phyloP scores from a whole-genome alignment of 2,113 vertebrate species.

The Clupea harengus region DNA sequence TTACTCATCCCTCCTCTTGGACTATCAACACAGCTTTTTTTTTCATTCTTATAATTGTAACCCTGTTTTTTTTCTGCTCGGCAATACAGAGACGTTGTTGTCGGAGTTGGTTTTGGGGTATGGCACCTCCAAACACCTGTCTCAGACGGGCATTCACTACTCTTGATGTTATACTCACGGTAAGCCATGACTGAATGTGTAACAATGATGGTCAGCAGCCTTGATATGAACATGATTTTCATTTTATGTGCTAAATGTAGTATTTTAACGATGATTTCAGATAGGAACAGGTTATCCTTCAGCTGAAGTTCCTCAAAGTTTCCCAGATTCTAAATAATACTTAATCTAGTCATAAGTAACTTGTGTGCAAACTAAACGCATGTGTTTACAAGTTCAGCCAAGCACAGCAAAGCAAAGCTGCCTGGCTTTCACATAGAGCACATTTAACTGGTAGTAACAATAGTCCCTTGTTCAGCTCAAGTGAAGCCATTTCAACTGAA shows the following conservation, averaged over 20 bases:
- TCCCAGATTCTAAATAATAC: background rate
- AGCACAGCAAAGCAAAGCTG: background rate
- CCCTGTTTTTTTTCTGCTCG: background rate
- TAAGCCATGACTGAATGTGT: background rate
- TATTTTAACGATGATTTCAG: background rate
- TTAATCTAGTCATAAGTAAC: background rate
- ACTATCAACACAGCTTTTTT: background rate
- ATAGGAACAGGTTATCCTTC: background rate
- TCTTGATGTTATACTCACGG: background rate
- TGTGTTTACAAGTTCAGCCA: background rate
- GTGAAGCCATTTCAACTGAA: background rate
- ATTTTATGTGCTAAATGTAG: background rate
- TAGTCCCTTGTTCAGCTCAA: background rate
- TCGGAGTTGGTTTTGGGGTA: background rate
- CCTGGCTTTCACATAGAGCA: background rate
- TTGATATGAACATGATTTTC: background rate
- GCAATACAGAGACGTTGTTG: background rate
- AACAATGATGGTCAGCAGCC: no score
- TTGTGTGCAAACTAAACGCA: background rate
- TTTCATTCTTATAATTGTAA: background rate
- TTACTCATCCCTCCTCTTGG: background rate
- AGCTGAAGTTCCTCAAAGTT: background rate
- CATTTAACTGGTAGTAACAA: background rate
- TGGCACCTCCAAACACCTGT: slow-evolving; percentile 12
- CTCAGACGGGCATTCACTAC: background rate